Percentiles rank a stretch among this genome's conserved stretches.
These are phyloP conservation scores for Synergus japonicus DNA, from an alignment of 2,888 invertebrate species.

Conservation along the genomic window DNA sequence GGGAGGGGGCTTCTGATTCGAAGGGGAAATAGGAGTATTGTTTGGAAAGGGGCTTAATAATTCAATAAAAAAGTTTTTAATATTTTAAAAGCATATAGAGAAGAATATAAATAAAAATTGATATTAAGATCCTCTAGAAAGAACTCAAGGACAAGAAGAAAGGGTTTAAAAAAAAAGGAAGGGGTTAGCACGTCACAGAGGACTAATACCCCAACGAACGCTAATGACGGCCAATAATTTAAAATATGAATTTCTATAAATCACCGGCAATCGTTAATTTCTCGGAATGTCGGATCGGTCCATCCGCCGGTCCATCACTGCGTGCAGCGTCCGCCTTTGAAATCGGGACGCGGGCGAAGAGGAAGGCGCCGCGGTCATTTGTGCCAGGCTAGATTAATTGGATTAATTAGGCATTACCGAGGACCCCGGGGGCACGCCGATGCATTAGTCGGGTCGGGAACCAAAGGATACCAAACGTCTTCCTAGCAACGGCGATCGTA, in stretches of 20 bases:
- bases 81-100: neutral
- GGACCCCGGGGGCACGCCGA: conserved; percentile 71
- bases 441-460: conserved; percentile 71
- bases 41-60: neutral
- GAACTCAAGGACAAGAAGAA: conserved; percentile 42
- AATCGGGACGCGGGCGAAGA: conserved; percentile 47
- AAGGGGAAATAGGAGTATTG: too few species aligned
- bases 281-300: conserved; percentile 76
- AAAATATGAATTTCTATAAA: conserved; percentile 77
- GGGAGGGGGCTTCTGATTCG: too few species aligned
- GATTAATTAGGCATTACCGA: conserved; percentile 77
- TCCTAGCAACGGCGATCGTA: neutral
- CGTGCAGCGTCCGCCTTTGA: conserved; percentile 55
- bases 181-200: conserved; percentile 53
- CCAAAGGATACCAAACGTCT: conserved; percentile 34
- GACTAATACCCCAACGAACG: conserved; percentile 61
- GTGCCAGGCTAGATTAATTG: conserved; percentile 77
- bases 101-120: neutral
- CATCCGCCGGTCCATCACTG: conserved; percentile 71
- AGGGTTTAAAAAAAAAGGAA: conserved; percentile 7
- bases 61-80: neutral
- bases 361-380: conserved; percentile 73
- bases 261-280: conserved; percentile 77
- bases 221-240: conserved; percentile 77
- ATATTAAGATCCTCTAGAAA: neutral